Evolutionary conservation across 2,797 vertebrate genomes (phyloP).

Genomic region (Anguilla obscura): DNA sequence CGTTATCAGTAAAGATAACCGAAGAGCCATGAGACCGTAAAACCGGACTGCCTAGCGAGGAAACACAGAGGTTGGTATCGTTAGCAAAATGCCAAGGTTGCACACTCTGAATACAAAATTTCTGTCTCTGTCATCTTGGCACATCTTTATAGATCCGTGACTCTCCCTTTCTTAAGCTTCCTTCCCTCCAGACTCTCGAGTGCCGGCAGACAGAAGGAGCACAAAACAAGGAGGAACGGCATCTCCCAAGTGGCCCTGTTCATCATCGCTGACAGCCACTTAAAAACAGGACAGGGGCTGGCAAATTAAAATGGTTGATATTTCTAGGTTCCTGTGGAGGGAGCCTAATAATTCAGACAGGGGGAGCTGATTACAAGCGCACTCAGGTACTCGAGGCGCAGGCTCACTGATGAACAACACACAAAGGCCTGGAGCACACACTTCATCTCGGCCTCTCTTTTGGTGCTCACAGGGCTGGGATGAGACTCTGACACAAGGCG

Average conservation of each 20-base stretch:
- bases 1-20: background rate
- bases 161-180: background rate
- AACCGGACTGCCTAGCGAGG: background rate
- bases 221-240: background rate
- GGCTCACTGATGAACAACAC: background rate
- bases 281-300: slow-evolving; percentile 3
- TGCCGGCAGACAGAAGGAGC: background rate
- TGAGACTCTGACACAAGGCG: too few relatives aligned
- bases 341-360: slow-evolving; percentile 21
- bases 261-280: slow-evolving; percentile 19
- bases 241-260: background rate
- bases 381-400: background rate
- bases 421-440: background rate
- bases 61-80: background rate
- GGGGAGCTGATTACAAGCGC: slow-evolving; percentile 7
- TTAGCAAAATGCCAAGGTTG: background rate
- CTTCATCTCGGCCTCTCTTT: too few relatives aligned
- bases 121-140: background rate
- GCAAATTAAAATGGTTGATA: slow-evolving; percentile 23
- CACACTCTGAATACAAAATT: background rate
- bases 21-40: background rate
- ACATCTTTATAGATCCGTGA: background rate
- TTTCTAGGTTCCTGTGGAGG: background rate
- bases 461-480: too few relatives aligned
- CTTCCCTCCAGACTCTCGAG: background rate